These are phyloP conservation scores for Drosophila maculinotata DNA, from an alignment of 2,888 invertebrate genomes.

Conservation along the genomic window DNA sequence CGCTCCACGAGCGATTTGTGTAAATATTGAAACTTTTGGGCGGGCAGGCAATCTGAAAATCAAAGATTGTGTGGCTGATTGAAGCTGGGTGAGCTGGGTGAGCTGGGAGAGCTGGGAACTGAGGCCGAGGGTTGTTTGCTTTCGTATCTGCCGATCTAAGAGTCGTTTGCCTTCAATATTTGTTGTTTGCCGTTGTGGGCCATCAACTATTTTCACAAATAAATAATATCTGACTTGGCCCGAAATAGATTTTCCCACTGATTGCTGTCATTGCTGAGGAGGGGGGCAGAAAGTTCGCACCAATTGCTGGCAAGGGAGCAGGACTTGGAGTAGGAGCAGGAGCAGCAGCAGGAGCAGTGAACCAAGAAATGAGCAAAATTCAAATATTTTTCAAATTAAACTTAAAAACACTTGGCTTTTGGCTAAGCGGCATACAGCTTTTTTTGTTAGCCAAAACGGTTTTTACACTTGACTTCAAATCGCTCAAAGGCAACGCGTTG, in stretches of 20 bases:
- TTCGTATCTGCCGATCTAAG: constrained; percentile 13
- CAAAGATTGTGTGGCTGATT: constrained; percentile 78
- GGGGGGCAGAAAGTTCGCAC: constrained; percentile 50
- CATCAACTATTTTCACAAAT: constrained; percentile 52
- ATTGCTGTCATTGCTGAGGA: constrained; percentile 47
- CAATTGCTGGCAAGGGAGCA: constrained; percentile 28
- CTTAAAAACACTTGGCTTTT: constrained; percentile 73
- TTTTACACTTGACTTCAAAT: constrained; percentile 82
- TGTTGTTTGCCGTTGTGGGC: constrained; percentile 47
- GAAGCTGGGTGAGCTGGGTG: constrained; percentile 28
- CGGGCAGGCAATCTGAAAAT: constrained; percentile 36
- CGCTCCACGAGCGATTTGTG: constrained; percentile 70
- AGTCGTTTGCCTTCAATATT: constrained; percentile 29
- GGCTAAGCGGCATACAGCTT: constrained; percentile 43
- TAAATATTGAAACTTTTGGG: constrained; percentile 77
- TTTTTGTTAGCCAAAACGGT: constrained; percentile 64
- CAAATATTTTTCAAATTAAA: constrained; percentile 81
- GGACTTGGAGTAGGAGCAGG: constrained; percentile 12
- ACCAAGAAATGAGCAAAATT: constrained; percentile 81
- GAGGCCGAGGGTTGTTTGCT: constrained; percentile 54
- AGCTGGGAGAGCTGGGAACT: constrained; percentile 1
- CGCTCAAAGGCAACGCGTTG: constrained; percentile 78
- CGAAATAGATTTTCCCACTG: constrained; percentile 62
- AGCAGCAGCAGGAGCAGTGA: constrained; percentile 51
- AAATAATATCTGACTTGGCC: constrained; percentile 32